Percentiles rank a stretch among this genome's conserved stretches.
phyloP scores from a whole-genome alignment of 2,797 vertebrate species.

The Prionace glauca region DNA sequence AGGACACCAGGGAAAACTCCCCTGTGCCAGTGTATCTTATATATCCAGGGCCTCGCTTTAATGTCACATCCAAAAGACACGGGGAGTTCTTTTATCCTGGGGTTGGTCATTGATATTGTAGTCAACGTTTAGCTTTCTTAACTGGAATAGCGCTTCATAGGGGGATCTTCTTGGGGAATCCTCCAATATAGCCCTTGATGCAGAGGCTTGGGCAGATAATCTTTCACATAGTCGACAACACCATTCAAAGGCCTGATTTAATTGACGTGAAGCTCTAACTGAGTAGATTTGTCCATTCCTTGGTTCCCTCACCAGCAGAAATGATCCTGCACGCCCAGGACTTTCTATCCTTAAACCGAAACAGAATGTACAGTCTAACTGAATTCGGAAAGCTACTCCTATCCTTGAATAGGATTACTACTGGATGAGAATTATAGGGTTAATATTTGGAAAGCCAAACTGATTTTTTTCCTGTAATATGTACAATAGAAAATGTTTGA shows the following conservation, averaged over 20 bases:
- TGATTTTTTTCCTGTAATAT: background rate
- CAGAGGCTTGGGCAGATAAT: background rate
- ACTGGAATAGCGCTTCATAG: background rate
- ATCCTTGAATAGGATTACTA: background rate
- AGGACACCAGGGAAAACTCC: too few species aligned
- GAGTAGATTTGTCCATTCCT: background rate
- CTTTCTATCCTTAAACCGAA: background rate
- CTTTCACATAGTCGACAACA: background rate
- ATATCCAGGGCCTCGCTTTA: too few species aligned
- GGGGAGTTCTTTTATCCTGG: background rate
- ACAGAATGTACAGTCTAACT: background rate
- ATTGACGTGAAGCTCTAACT: background rate
- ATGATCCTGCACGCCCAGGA: too few species aligned
- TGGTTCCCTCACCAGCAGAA: background rate
- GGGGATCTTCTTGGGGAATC: background rate
- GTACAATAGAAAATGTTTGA: background rate
- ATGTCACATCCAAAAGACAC: too few species aligned
- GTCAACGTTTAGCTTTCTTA: background rate
- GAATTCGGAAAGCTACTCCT: background rate
- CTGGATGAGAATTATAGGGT: background rate
- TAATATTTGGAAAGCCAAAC: background rate
- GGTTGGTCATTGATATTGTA: background rate
- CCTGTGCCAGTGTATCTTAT: too few species aligned
- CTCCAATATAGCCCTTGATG: background rate
- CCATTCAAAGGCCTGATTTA: background rate